phyloP scores from a whole-genome alignment of 1,140 invertebrate species.

The Eurosta solidaginis region DNA sequence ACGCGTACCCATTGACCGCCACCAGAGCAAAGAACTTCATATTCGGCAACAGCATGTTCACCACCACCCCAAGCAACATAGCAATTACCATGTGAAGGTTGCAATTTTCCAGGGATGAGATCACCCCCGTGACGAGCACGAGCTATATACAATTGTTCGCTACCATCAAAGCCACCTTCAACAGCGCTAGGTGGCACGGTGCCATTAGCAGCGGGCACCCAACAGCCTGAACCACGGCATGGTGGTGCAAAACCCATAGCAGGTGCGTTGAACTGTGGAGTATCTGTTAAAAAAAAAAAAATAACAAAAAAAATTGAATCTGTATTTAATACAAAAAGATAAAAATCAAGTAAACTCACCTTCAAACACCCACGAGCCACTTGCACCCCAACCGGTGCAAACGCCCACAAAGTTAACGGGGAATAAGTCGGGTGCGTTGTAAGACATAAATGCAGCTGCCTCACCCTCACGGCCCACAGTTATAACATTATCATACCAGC shows the following conservation, averaged over 20 bases:
- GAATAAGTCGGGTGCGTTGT: conserved; percentile 72
- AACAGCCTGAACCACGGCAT: conserved; percentile 60
- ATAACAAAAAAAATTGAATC: background rate
- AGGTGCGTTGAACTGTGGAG: conserved; percentile 41
- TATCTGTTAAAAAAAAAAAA: conserved; percentile 32
- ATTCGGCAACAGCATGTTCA: conserved; percentile 75
- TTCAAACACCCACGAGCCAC: conserved; percentile 82
- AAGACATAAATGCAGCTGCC: conserved; percentile 71
- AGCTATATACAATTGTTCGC: conserved; percentile 74
- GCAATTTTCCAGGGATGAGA: conserved; percentile 77
- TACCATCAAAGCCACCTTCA: conserved; percentile 72
- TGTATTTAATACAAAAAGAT: background rate
- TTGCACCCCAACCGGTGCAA: conserved; percentile 83
- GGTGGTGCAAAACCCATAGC: conserved; percentile 46
- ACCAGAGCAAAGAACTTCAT: conserved; percentile 72
- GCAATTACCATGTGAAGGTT: conserved; percentile 70
- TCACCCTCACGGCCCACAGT: conserved; percentile 62
- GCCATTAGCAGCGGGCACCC: conserved; percentile 70
- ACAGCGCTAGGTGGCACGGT: conserved; percentile 74
- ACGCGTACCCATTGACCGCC: conserved; percentile 67
- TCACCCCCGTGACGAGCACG: conserved; percentile 75
- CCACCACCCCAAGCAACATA: conserved; percentile 80
- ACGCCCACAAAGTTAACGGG: conserved; percentile 75
- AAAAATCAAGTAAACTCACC: conserved; percentile 63
- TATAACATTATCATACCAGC: conserved; percentile 70